Evolutionary conservation across 2,113 vertebrate species (phyloP).

Genomic region (Andinoacara biseriatus): DNA sequence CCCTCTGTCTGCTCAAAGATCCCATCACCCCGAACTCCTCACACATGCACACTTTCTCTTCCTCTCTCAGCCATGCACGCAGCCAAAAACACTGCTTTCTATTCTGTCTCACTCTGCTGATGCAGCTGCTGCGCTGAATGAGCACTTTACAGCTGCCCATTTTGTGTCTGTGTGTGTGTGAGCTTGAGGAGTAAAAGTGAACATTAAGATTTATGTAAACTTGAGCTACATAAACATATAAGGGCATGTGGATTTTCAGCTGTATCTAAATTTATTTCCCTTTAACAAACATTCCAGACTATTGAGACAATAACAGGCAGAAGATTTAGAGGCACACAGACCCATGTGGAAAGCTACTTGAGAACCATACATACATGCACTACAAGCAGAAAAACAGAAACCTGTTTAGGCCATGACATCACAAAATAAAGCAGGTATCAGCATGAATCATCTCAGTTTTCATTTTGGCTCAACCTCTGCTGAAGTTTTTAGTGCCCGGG

Average conservation of each 20-base stretch:
- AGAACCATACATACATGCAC: neutral
- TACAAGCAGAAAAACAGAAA: neutral
- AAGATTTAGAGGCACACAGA: neutral
- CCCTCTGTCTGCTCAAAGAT: conserved; percentile 69
- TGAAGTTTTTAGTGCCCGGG: conserved; percentile 24
- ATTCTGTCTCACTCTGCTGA: conserved; percentile 64
- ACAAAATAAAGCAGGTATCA: conserved; percentile 27
- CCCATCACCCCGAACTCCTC: conserved; percentile 64
- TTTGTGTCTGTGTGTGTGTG: conserved; percentile 29
- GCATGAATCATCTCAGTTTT: conserved; percentile 43
- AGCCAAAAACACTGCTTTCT: conserved; percentile 55
- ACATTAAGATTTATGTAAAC: conserved; percentile 13
- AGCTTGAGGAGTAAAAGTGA: conserved; percentile 26
- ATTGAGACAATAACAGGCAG: conserved; percentile 28
- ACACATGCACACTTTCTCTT: conserved; percentile 47
- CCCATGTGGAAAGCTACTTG: neutral
- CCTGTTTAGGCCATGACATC: conserved; percentile 1
- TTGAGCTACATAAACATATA: conserved; percentile 7
- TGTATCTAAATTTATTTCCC: conserved; percentile 23
- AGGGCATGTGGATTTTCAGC: neutral
- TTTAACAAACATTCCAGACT: conserved; percentile 29
- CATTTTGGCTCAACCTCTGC: conserved; percentile 51
- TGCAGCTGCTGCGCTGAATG: conserved; percentile 63
- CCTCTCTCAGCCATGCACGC: conserved; percentile 13
- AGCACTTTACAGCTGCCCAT: conserved; percentile 62